These are phyloP conservation scores for Tenodera sinensis DNA, from an alignment of 2,888 invertebrate genomes.

Conservation along the genomic window DNA sequence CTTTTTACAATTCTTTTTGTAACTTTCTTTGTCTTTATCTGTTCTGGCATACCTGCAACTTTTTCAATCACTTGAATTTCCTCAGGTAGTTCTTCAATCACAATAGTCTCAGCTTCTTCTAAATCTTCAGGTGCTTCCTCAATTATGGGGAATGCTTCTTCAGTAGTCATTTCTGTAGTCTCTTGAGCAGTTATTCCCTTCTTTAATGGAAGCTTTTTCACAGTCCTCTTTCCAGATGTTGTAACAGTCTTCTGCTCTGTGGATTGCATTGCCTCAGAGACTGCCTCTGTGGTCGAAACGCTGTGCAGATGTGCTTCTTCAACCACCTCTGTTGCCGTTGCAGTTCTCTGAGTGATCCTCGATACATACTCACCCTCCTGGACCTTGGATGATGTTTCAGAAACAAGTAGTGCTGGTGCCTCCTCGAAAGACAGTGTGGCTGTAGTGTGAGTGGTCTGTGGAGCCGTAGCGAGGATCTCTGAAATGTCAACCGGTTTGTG, in stretches of 20 bases:
- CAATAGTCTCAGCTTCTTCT: slow-evolving; percentile 17
- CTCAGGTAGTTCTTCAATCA: slow-evolving; percentile 23
- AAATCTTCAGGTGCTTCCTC: slow-evolving; percentile 42
- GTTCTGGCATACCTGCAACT: slow-evolving; percentile 39
- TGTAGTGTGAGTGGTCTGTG: slow-evolving; percentile 31
- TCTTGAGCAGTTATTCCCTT: slow-evolving; percentile 32
- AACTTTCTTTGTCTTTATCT: slow-evolving; percentile 16
- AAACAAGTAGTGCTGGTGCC: slow-evolving; percentile 24
- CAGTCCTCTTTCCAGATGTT: slow-evolving; percentile 35
- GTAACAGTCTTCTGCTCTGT: background rate
- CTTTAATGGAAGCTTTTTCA: slow-evolving; percentile 44
- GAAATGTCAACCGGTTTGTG: slow-evolving; percentile 35
- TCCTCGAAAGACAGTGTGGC: slow-evolving; percentile 30
- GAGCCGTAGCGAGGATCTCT: slow-evolving; percentile 34
- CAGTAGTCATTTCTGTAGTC: slow-evolving; percentile 40
- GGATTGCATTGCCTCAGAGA: slow-evolving; percentile 34
- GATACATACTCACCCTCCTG: slow-evolving; percentile 31
- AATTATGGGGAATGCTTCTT: slow-evolving; percentile 38
- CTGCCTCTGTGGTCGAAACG: slow-evolving; percentile 32
- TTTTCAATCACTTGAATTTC: slow-evolving; percentile 36
- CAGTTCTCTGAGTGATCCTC: background rate
- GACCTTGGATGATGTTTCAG: slow-evolving; percentile 29
- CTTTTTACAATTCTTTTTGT: slow-evolving; percentile 14
- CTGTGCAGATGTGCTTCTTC: slow-evolving; percentile 21
- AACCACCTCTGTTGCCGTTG: slow-evolving; percentile 16